Base-by-base conservation (phyloP, 2,797 vertebrate species). In the Knipowitschia caucasica region DNA sequence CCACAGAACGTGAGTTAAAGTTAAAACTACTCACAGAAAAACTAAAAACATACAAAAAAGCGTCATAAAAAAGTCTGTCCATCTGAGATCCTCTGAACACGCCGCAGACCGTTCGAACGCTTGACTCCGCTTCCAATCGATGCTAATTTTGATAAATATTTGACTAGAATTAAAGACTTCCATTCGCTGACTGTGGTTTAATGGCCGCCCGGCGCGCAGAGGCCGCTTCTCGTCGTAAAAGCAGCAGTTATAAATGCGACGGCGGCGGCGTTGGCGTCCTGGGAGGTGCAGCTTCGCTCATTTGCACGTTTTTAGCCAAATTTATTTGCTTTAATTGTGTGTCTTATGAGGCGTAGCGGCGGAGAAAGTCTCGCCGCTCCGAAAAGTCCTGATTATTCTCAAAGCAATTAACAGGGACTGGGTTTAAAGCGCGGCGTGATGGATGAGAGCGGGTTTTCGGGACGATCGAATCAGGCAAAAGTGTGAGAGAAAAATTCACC, bases 281-380 rank as follows among this genome's bases (percentile, higher is more conserved):
- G 75, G 72, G 76, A 65, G 55, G 46, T 10, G 51, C 62, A 15
- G 43, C 2, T 62, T 36, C 44, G 39, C 64, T 34, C 4, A 11
- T 56, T 59, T 56, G 24, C 38, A 65, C 55, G 65, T 69, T 64
- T 36, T 69, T 59, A 30, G 56, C 62, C 55, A 14, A 55, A 52
- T 69, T 67, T 69, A 70, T 78, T 69, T 54, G 61, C 50, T 40
- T n/a, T 36, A 75, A 70, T 53, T 44, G 59, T 67, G 67, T 44
- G 36, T 43, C 43, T 57, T 40, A 8, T 40, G 55, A 62, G 57
- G 59, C 2, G 46, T 1, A 34, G 44, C 72, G 44, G 6, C 15
- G 36, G 44, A 69, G 36, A 21, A n/a, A 39, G 63, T 50, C 25
- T 23, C 17, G 43, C 17, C 0, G 46, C 54, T 49, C 1, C 27